phyloP scores from a whole-genome alignment of 1,140 invertebrate species.

The Sinella curviseta region DNA sequence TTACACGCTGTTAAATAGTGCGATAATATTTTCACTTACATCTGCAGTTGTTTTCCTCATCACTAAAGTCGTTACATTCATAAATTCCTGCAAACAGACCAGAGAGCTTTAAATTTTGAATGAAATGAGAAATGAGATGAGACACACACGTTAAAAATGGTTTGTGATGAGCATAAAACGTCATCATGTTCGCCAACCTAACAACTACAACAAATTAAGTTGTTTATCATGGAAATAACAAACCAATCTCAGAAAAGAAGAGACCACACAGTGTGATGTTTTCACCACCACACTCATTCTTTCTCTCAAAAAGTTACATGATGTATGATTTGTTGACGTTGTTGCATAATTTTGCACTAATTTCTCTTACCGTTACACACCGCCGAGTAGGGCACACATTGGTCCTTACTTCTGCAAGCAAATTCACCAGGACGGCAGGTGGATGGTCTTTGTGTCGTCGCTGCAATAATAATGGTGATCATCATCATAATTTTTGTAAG shows the following conservation, averaged over 20 bases:
- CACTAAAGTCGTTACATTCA: slow-evolving; percentile 87
- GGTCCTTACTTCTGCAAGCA: slow-evolving; percentile 62
- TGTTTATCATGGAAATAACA: slow-evolving; percentile 62
- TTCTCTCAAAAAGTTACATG: slow-evolving; percentile 50
- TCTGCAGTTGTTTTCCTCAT: slow-evolving; percentile 66
- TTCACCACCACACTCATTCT: too few species aligned
- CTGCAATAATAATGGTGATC: too few species aligned
- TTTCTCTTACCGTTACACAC: slow-evolving; percentile 58
- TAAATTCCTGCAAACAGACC: slow-evolving; percentile 55
- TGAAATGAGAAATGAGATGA: too few species aligned
- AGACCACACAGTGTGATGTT: slow-evolving; percentile 65
- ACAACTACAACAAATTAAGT: slow-evolving; percentile 67
- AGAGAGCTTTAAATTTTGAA: neutral
- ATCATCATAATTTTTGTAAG: slow-evolving; percentile 21
- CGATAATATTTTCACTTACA: slow-evolving; percentile 41
- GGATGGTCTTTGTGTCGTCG: slow-evolving; percentile 3
- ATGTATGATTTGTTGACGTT: neutral
- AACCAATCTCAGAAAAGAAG: too few species aligned
- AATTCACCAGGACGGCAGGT: slow-evolving; percentile 59
- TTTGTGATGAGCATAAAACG: too few species aligned
- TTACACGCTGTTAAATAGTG: too few species aligned
- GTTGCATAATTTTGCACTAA: slow-evolving; percentile 41
- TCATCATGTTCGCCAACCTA: too few species aligned
- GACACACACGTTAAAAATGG: too few species aligned
- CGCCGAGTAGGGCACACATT: slow-evolving; percentile 60